Evolutionary conservation across 2,113 vertebrate genomes (phyloP).

Genomic region (Picathartes gymnocephalus): DNA sequence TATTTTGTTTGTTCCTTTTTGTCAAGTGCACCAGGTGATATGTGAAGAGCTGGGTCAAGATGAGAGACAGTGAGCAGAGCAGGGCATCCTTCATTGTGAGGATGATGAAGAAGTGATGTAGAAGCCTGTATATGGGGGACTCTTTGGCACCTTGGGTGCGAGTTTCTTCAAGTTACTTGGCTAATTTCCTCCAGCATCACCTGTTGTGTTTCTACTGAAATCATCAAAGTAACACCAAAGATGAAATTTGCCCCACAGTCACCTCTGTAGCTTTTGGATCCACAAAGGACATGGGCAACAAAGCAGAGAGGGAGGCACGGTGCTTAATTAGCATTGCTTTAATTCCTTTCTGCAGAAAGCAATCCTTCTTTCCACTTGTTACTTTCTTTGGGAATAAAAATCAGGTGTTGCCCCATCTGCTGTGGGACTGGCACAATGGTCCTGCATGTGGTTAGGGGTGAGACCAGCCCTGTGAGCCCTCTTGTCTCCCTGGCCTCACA

Average conservation of each 20-base stretch:
- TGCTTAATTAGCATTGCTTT: background rate
- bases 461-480: background rate
- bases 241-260: background rate
- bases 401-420: background rate
- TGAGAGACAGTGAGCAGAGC: background rate
- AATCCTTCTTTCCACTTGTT: background rate
- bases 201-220: background rate
- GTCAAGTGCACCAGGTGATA: background rate
- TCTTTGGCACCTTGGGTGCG: background rate
- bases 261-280: background rate
- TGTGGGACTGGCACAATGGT: background rate
- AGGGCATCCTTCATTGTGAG: background rate
- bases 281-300: background rate
- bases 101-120: background rate
- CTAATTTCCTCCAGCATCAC: background rate
- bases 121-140: too few species aligned
- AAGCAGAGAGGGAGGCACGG: background rate
- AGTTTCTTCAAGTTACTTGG: background rate
- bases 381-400: background rate
- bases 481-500: background rate
- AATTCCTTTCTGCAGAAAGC: background rate
- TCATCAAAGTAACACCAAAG: background rate
- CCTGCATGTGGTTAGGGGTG: accelerated
- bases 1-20: background rate
- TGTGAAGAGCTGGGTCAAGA: background rate